A percentile compares a stretch with the other conserved stretches of the same genome.
These are phyloP conservation scores for Hylaeus volcanicus DNA, from an alignment of 1,140 invertebrate species.

Conservation along the genomic window DNA sequence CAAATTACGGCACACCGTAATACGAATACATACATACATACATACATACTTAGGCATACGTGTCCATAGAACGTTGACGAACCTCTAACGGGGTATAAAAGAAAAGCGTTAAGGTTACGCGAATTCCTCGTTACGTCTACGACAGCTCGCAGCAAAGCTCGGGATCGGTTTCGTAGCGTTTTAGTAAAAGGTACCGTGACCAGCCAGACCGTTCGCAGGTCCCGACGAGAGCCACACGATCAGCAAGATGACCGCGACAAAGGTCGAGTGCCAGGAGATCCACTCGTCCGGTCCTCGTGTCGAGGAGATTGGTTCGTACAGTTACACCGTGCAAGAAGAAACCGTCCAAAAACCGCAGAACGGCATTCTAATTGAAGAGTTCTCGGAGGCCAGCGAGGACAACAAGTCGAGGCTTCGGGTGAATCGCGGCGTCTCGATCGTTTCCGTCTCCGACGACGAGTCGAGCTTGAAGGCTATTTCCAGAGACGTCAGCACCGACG, in stretches of 20 bases:
- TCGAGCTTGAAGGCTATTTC: slow-evolving; percentile 82
- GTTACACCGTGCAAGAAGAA: slow-evolving; percentile 77
- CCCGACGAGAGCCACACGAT: slow-evolving; percentile 84
- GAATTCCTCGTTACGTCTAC: not conserved
- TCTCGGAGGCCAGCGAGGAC: slow-evolving; percentile 81
- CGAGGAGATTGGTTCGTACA: slow-evolving; percentile 84
- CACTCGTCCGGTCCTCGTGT: slow-evolving; percentile 80
- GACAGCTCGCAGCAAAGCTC: not conserved
- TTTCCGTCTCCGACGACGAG: slow-evolving; percentile 85
- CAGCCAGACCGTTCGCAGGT: slow-evolving; percentile 79
- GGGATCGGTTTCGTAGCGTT: slow-evolving; percentile 1
- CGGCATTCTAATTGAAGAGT: slow-evolving; percentile 82
- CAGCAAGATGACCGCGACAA: slow-evolving; percentile 84
- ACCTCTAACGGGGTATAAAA: slow-evolving; percentile 5
- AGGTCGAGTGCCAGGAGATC: slow-evolving; percentile 82
- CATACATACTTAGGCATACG: too few species aligned
- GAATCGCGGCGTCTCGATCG: slow-evolving; percentile 83
- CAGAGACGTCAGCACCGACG: slow-evolving; percentile 82
- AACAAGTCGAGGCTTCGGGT: slow-evolving; percentile 76
- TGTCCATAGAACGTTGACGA: slow-evolving; percentile 15
- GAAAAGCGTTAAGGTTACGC: not conserved
- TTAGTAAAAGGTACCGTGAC: slow-evolving; percentile 42
- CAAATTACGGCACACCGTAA: slow-evolving; percentile 31
- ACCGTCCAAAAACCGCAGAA: slow-evolving; percentile 74
- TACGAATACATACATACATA: too few species aligned